phyloP scores from a whole-genome alignment of 2,113 vertebrate genomes.

The Chaetodon auriga region DNA sequence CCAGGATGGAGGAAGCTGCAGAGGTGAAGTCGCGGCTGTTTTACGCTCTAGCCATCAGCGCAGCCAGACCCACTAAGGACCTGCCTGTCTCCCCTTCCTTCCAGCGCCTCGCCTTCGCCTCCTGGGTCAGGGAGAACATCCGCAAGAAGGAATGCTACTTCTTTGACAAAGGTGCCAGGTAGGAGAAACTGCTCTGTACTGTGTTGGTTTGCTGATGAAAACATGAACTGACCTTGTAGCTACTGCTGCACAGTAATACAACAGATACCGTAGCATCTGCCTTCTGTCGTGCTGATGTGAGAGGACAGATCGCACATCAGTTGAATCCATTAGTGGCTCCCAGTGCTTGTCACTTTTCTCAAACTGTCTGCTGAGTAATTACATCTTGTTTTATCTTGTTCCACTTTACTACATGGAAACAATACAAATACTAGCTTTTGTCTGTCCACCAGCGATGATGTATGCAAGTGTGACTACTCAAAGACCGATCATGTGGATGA shows the following conservation, averaged over 20 bases:
- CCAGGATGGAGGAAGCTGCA: conserved; percentile 57
- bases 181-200: conserved; percentile 15
- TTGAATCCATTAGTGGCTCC: neutral
- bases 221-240: conserved; percentile 16
- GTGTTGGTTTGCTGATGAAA: neutral
- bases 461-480: conserved; percentile 90
- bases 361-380: neutral
- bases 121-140: conserved; percentile 90
- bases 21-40: conserved; percentile 7
- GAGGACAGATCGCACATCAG: neutral
- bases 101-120: conserved; percentile 72
- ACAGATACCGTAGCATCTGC: neutral
- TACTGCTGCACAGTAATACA: neutral
- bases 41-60: conserved; percentile 19
- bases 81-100: conserved; percentile 61
- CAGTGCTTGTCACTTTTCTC: neutral
- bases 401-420: neutral
- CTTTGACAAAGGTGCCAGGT: conserved; percentile 85
- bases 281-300: conserved; percentile 6
- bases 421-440: neutral
- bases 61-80: conserved; percentile 33
- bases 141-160: conserved; percentile 90
- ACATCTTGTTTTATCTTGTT: neutral
- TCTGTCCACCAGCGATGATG: conserved; percentile 78
- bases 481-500: conserved; percentile 85